Evolutionary conservation across 2,888 invertebrate species (phyloP), one percentile per base, ranked within the genome.

Genomic region (Tyria jacobaeae): DNA sequence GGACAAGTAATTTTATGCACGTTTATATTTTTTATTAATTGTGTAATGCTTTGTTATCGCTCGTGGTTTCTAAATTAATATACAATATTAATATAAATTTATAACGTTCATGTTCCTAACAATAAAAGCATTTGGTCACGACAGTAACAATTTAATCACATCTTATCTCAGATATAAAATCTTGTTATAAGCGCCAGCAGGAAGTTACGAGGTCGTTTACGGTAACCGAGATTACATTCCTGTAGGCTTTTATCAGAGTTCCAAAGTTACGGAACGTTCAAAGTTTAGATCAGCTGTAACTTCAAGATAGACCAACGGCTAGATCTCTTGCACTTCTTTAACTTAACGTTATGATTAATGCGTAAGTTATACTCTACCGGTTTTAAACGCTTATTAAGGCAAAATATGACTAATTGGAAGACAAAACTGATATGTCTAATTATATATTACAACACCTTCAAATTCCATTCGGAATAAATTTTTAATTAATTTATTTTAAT

Each of bases 211-310:
- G 31, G 15, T 34, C 55, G 55, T 44, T 55, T 31, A 34, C 24
- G 55, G 44, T 55, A 47, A 21, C 34, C n/a, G 34, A 31, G 55
- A 55, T 55, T 55, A 55, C 55, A 55, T 55, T 55, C 47, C 55
- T 55, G 44, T 47, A 34, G 34, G 24, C 34, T 25, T 21, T 25
- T 55, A 55, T 55, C 55, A 17, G 44, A 44, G n/a, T 47, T 47
- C 17, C 21, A 47, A 55, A 55, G 44, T 55, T 55, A 34, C 55
- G n/a, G 44, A 47, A 47, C 31, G 34, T 55, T n/a, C 55, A 55
- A 47, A 55, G 55, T 55, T 47, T 31, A 54, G 17, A 25, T 17
- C 12, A 12, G 41, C 41, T 25, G 41, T 25, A n/a, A 27, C 53
- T 39, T 27, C n/a, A 27, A 17, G 27, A 24, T 41, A 14, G 14